A percentile compares a stretch with the other conserved stretches of the same genome.
Conservation (phyloP, 37 sponge, comb jelly and placozoan genomes). For the Agelas oroides region DNA sequence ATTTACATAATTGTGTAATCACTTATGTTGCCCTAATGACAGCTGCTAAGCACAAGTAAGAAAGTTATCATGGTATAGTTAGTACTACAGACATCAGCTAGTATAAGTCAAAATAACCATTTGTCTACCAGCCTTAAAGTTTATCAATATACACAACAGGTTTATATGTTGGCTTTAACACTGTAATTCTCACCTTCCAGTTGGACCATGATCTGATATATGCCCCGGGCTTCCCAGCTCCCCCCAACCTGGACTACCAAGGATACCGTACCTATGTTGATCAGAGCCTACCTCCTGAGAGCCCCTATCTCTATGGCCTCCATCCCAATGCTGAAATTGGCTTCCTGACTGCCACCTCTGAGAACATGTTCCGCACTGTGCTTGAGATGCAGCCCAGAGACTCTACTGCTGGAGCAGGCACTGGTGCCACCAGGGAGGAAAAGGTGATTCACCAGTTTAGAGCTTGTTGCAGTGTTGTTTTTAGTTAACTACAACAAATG, state of each 20-base stretch:
- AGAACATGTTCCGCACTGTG: constrained; percentile 95
- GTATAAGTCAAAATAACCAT: too few species aligned
- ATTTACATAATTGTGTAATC: too few species aligned
- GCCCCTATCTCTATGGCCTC: constrained; percentile 96
- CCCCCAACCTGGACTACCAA: constrained; percentile 90
- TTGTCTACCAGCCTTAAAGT: too few species aligned
- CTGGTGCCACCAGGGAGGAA: constrained; percentile 92
- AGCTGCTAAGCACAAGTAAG: too few species aligned
- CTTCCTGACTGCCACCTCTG: constrained; percentile 94
- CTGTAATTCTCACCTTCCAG: constrained; percentile 22
- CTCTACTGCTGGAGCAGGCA: constrained; percentile 76
- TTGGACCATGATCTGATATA: constrained; percentile 87
- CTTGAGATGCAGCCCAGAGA: constrained; percentile 99
- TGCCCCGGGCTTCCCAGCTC: constrained; percentile 89
- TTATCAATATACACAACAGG: too few species aligned
- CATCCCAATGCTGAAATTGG: constrained; percentile 99
- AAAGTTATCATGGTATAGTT: too few species aligned
- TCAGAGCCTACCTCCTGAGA: constrained; percentile 96
- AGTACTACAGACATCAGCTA: too few species aligned
- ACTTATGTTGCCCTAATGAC: too few species aligned
- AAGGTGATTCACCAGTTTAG: constrained; percentile 61
- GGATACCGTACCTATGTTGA: constrained; percentile 94
- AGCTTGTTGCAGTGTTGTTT: too few species aligned
- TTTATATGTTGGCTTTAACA: too few species aligned
- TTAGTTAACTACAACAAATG: too few species aligned